Evolutionary conservation across 1,140 invertebrate species (phyloP), one percentile per base, ranked within the genome.

Genomic region (Gonioctena quinquepunctata): DNA sequence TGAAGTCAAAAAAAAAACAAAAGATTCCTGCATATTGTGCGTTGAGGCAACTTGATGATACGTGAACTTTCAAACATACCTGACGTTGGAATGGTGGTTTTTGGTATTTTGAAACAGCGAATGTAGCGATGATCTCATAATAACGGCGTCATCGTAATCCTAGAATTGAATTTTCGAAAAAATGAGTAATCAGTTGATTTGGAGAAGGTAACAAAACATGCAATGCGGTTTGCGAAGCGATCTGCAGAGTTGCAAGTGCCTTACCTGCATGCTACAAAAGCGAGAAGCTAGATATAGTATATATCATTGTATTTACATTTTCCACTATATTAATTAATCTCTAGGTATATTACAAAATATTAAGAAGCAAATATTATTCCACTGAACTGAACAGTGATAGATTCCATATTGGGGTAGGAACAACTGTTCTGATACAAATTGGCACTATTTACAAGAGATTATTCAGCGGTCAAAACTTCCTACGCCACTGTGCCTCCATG

Each of bases 71-170:
- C n/a, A 42, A 42, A 0, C 21, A 18, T 70, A 74, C 77, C 77
- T 79, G 27, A 48, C 60, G 62, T 4, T 60, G 21, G 76, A 70
- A 48, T 75, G 69, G 23, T 72, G 66, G 70, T 66, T 75, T 74
- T 75, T 77, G 4, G 73, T 60, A 42, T 75, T 65, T 48, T 77
- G 76, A 72, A 79, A 79, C 50, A 79, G 54, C 13, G 78, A 71
- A 66, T 78, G 75, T 16, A 79, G 64, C 8, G 76, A 75, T 61
- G 76, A 73, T 70, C 78, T 67, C 33, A 78, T 73, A 49, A 77
- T 33, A 33, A 78, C 33, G 13, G 69, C 70, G 52, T 78, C 78
- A 33, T 79, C 78, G 49, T 74, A 73, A 26, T 79, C 78, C 78
- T 79, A 75, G 61, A 79, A 57, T 11, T 27, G 26, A 50, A 64